Evolutionary conservation across 2,797 vertebrate genomes (phyloP).

Genomic region (Syncerus caffer): DNA sequence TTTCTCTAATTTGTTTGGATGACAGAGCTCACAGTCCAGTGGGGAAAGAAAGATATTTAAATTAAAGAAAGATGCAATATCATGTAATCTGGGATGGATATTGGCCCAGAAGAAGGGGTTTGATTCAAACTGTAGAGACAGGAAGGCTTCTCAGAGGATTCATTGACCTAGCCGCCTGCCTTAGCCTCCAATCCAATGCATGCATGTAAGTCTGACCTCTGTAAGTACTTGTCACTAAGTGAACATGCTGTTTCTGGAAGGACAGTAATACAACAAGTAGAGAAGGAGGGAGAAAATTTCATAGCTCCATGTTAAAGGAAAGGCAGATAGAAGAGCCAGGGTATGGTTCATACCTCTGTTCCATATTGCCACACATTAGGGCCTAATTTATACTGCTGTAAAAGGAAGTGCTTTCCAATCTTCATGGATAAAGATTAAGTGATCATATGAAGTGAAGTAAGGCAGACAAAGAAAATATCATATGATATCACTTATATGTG

Average conservation of each 20-base stretch:
- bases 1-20: not conserved
- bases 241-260: not conserved
- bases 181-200: not conserved
- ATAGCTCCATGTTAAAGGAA: not conserved
- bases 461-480: not conserved
- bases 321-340: not conserved
- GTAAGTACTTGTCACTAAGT: not conserved
- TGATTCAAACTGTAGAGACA: not conserved
- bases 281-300: not conserved
- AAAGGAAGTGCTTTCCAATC: not conserved
- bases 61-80: not conserved
- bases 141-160: not conserved
- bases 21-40: not conserved
- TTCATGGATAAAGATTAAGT: not conserved
- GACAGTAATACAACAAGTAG: no score
- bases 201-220: not conserved
- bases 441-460: not conserved
- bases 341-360: not conserved
- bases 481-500: not conserved
- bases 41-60: not conserved
- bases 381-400: fast-evolving
- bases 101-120: fast-evolving
- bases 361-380: fast-evolving
- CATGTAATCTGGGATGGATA: not conserved
- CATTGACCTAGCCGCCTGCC: fast-evolving